phyloP scores from a whole-genome alignment of 2,888 invertebrate genomes.

The Dilophus febrilis region DNA sequence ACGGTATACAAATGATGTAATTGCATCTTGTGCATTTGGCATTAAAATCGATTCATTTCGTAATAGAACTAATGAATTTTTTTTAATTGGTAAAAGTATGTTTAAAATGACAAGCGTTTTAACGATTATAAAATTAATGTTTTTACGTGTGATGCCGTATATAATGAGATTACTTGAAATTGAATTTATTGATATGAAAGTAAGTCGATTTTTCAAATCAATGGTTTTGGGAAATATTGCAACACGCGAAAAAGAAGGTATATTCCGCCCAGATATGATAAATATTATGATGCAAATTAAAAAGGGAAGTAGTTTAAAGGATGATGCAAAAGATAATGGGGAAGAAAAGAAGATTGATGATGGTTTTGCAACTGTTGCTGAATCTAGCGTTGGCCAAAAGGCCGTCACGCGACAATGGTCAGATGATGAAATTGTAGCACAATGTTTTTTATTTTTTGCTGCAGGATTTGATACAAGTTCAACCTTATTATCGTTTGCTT shows the following conservation, averaged over 20 bases:
- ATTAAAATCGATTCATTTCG: conserved; percentile 34
- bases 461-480: conserved; percentile 35
- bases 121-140: conserved; percentile 8
- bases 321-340: conserved; percentile 1
- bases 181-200: conserved; percentile 7
- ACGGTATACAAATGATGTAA: conserved; percentile 27
- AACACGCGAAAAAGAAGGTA: neutral
- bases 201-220: neutral
- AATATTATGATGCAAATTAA: conserved; percentile 32
- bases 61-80: conserved; percentile 36
- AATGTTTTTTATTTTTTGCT: conserved; percentile 33
- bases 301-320: conserved; percentile 20
- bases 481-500: conserved; percentile 25
- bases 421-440: conserved; percentile 32
- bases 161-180: conserved; percentile 9
- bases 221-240: conserved; percentile 2
- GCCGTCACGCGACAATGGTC: conserved; percentile 11
- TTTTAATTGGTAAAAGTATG: conserved; percentile 25
- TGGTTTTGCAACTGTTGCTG: conserved; percentile 26
- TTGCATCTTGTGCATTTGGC: conserved; percentile 32
- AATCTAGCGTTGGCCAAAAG: conserved; percentile 18
- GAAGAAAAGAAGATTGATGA: neutral
- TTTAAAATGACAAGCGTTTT: neutral
- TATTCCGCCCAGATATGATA: conserved; percentile 22
- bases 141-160: conserved; percentile 9